phyloP scores from a whole-genome alignment of 2,888 invertebrate genomes.

The Polydrusus cervinus region DNA sequence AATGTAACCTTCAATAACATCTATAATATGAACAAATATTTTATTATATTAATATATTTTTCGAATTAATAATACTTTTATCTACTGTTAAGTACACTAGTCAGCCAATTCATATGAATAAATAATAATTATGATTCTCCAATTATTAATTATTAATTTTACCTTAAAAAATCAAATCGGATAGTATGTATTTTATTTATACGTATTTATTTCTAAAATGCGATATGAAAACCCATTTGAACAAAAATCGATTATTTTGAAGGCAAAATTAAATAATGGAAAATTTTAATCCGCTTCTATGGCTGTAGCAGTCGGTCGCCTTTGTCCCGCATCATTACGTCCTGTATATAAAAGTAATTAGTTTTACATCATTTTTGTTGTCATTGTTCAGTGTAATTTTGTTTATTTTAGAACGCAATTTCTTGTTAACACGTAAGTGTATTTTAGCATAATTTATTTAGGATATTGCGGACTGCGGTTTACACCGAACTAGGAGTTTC shows the following conservation, averaged over 20 bases:
- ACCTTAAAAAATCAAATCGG: slow-evolving; percentile 11
- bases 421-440: neutral
- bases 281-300: neutral
- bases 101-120: slow-evolving; percentile 1
- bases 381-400: slow-evolving; percentile 16
- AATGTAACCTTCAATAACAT: slow-evolving; percentile 24
- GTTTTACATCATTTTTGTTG: slow-evolving; percentile 25
- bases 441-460: neutral
- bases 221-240: slow-evolving; percentile 13
- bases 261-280: slow-evolving; percentile 28
- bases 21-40: slow-evolving; percentile 4
- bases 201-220: neutral
- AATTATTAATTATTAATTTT: neutral
- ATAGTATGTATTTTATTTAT: slow-evolving; percentile 17
- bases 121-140: slow-evolving; percentile 13
- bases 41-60: slow-evolving; percentile 24
- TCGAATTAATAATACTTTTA: slow-evolving; percentile 32
- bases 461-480: no score
- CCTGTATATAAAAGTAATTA: slow-evolving; percentile 18
- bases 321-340: slow-evolving; percentile 12
- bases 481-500: no score
- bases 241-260: slow-evolving; percentile 15
- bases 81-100: slow-evolving; percentile 8
- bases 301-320: slow-evolving; percentile 3
- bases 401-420: slow-evolving; percentile 22